Evolutionary conservation across 53 echinoderm and acorn worm species (phyloP), one percentile per base, ranked within the genome.

Genomic region (Echinarachnius parma): DNA sequence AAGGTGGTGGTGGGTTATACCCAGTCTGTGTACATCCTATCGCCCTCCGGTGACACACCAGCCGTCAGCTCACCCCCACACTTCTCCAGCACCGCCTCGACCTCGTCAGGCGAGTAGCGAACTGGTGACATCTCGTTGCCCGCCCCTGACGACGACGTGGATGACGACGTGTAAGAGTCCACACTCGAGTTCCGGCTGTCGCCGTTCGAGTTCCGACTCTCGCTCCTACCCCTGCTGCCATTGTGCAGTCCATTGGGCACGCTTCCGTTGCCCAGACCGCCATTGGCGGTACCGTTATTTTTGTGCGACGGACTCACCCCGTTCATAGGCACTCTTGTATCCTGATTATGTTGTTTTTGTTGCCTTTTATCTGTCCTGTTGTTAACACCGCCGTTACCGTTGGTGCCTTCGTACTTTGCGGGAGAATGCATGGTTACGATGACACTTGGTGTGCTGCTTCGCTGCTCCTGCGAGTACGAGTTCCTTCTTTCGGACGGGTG

Each of bases 101-200:
- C 55, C 57, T 56, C 74, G 74, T 72, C 74, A 18, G 74, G 74
- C 74, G 74, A 72, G 74, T 72, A 72, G 28, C 74, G 74, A 72
- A 72, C 74, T 56, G 74, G 57, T 19, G 44, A 26, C 74, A 72
- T 56, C 42, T 72, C 74, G 74, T 20, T 72, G 74, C 74, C 42
- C 74, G 74, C 55, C 15, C 46, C 55, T 8, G 57, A 72, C 74
- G 74, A 72, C 31, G 32, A 33, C n/a, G n/a, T n/a, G 56, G 74
- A 56, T 25, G 24, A 72, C 21, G 50, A 48, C 9, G 33, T 22
- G 1, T 19, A 39, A n/a, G 56, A 56, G 35, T 72, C 74, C 18
- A 44, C 13, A 29, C 56, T 72, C 44, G 74, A 72, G 27, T 37
- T 56, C 14, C 34, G 55, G 39, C 57, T 54, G 9, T 68, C 68